phyloP scores from a whole-genome alignment of 1,140 invertebrate genomes.

The Drosophila pectinifera region DNA sequence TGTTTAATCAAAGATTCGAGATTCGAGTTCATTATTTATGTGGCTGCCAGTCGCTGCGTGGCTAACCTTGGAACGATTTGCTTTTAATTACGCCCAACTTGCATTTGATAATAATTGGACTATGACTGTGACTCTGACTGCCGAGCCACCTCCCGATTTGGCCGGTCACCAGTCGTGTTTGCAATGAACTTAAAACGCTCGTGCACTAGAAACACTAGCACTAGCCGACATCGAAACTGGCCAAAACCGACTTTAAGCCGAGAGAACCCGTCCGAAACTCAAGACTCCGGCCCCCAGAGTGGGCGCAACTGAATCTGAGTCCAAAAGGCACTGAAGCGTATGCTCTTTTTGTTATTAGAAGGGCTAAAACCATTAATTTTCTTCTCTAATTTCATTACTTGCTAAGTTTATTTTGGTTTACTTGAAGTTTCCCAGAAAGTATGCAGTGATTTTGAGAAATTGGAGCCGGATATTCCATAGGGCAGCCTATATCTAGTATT shows the following conservation, averaged over 20 bases:
- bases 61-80: slow-evolving; percentile 56
- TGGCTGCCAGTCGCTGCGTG: slow-evolving; percentile 15
- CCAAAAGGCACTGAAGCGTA: background rate
- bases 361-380: no score
- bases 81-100: slow-evolving; percentile 64
- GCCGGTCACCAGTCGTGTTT: slow-evolving; percentile 44
- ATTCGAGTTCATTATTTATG: slow-evolving; percentile 60
- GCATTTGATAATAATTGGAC: slow-evolving; percentile 75
- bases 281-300: slow-evolving; percentile 4
- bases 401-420: no score
- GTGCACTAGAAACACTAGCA: slow-evolving; percentile 44
- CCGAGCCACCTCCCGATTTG: slow-evolving; percentile 29
- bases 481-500: no score
- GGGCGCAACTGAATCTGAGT: slow-evolving; percentile 2
- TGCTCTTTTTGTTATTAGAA: background rate
- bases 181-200: slow-evolving; percentile 68
- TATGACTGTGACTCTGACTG: slow-evolving; percentile 51
- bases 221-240: background rate
- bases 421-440: no score
- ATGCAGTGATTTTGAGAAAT: background rate
- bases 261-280: slow-evolving; percentile 6
- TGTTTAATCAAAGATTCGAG: slow-evolving; percentile 64
- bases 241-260: background rate
- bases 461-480: background rate
- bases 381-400: no score